Evolutionary conservation across 2,888 invertebrate species (phyloP), one percentile per base, ranked within the genome.

Genomic region (Eilema griseolum): DNA sequence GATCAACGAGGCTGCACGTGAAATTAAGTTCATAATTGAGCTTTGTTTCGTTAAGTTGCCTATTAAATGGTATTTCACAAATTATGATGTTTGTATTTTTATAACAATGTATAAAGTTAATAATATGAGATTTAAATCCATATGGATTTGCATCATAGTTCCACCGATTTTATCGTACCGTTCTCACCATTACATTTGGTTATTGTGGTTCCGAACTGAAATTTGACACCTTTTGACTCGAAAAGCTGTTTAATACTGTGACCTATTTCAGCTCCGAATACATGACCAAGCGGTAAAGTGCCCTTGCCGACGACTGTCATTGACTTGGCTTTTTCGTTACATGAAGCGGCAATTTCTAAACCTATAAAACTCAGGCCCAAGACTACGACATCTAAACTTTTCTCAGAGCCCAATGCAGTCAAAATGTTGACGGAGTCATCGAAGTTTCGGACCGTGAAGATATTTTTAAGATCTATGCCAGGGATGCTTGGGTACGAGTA

Each of bases 291-390:
- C 0, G 98, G 98, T 0, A 96, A 96, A 23, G 93, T 93, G 69
- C 97, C 97, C 62, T 97, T 96, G 4, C 97, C 97, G 60, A 99
- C 95, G 0, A 99, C 96, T 0, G 98, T 98, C 69, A 99, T 97
- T 46, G 97, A 97, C 77, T 97, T 97, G 0, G 97, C 97, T 91
- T 98, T 98, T 20, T 96, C 95, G 2, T 96, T 95, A 83, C 98
- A 96, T 72, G 96, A 97, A 1, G 98, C 96, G 0, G 99, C 99
- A 1, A 97, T 96, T 95, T 99, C 99, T 96, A 99, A 96, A 1
- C 98, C 99, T 73, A 99, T 98, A 88, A 99, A 99, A 80, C 99
- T 98, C 0, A 98, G 96, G 5, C 99, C 99, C 65, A 98, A 94
- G 31, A 99, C 97, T 0, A 99, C 98, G 0, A 99, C 97, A 83